These are phyloP conservation scores for Ispidina lecontei DNA, from an alignment of 2,797 vertebrate species.

Conservation along the genomic window DNA sequence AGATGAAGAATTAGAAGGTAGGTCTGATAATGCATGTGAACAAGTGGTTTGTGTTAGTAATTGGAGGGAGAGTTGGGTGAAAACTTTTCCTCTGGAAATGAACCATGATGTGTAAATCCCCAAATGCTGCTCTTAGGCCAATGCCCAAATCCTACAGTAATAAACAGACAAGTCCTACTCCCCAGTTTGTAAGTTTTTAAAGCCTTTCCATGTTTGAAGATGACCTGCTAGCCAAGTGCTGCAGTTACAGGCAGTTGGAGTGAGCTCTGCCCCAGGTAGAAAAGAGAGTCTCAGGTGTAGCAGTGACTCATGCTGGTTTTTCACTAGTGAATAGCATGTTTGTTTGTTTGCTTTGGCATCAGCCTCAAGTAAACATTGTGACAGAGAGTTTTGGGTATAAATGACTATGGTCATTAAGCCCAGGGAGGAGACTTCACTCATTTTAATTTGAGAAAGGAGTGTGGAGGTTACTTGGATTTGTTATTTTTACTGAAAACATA, in stretches of 20 bases:
- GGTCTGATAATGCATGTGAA: neutral
- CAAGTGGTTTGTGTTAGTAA: neutral
- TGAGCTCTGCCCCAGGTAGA: neutral
- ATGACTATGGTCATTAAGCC: neutral
- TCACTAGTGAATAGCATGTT: neutral
- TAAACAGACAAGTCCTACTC: neutral
- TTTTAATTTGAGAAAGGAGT: neutral
- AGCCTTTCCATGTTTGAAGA: neutral
- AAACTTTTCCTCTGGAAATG: neutral
- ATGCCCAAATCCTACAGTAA: neutral
- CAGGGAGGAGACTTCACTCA: neutral
- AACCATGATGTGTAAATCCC: neutral
- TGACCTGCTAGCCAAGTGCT: neutral
- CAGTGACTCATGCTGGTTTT: neutral
- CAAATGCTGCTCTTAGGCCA: neutral
- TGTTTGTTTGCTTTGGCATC: neutral
- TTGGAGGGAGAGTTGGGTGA: neutral
- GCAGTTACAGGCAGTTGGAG: neutral
- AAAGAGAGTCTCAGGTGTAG: neutral
- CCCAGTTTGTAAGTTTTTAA: neutral
- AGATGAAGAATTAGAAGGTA: conserved; percentile 80
- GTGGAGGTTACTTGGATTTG: neutral
- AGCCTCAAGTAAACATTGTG: neutral
- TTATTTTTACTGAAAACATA: neutral
- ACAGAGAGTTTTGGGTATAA: neutral